phyloP scores from a whole-genome alignment of 2,888 invertebrate genomes.

The Gasteruption jaculator region DNA sequence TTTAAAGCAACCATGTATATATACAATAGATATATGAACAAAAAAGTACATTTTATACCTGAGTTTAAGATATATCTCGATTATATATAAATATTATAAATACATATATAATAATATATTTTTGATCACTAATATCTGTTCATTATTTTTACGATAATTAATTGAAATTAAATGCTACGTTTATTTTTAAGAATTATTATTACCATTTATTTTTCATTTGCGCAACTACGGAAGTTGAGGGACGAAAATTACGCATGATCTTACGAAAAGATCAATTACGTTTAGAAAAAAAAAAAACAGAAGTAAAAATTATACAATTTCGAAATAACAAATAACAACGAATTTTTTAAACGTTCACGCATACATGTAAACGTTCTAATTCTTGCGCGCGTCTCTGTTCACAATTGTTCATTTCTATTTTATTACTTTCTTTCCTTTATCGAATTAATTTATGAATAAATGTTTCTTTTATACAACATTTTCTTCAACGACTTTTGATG shows the following conservation, averaged over 20 bases:
- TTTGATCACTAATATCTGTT: slow-evolving; percentile 19
- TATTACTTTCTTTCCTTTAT: slow-evolving; percentile 11
- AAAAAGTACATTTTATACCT: slow-evolving; percentile 37
- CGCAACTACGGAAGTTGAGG: slow-evolving; percentile 16
- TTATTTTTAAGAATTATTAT: slow-evolving; percentile 13
- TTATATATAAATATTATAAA: slow-evolving; percentile 17
- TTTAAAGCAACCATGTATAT: too few species aligned
- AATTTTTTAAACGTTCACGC: too few species aligned
- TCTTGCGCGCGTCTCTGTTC: too few species aligned
- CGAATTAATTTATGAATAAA: slow-evolving; percentile 25
- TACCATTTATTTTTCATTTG: slow-evolving; percentile 14
- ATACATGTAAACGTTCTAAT: too few species aligned
- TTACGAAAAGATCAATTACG: too few species aligned
- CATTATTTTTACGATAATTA: slow-evolving; percentile 10
- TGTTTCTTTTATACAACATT: slow-evolving; percentile 29
- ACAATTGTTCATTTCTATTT: too few species aligned
- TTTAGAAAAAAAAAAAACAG: too few species aligned
- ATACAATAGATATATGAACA: slow-evolving; percentile 35
- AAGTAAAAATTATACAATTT: too few species aligned
- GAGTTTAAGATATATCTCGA: slow-evolving; percentile 30
- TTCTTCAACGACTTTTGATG: too few species aligned
- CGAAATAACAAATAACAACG: too few species aligned
- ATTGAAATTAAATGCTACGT: slow-evolving; percentile 16
- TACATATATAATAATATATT: slow-evolving; percentile 17
- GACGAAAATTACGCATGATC: too few species aligned